Percentiles rank a stretch among this genome's conserved stretches.
These are phyloP conservation scores for Reinhardtius hippoglossoides DNA, from an alignment of 2,113 vertebrate genomes.

Conservation along the genomic window DNA sequence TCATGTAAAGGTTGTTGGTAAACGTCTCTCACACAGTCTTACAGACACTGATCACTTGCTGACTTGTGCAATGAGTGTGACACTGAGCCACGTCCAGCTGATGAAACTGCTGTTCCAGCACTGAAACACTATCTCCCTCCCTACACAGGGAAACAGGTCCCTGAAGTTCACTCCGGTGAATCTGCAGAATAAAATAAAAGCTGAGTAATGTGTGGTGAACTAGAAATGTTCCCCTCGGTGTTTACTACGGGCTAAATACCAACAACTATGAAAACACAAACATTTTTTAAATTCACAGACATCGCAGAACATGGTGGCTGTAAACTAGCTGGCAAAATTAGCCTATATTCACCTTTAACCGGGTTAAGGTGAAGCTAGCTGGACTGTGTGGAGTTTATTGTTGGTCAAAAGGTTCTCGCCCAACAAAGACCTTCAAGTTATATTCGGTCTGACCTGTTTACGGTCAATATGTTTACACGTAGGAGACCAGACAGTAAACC, in stretches of 20 bases:
- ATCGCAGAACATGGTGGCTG: neutral
- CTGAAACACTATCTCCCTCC: conserved; percentile 15
- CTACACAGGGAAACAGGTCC: conserved; percentile 3
- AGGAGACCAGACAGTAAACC: neutral
- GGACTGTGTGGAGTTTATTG: neutral
- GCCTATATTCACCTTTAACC: neutral
- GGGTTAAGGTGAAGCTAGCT: neutral
- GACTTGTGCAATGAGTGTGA: conserved; percentile 31
- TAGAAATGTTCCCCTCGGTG: accelerated
- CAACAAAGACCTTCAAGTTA: neutral
- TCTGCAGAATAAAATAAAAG: neutral
- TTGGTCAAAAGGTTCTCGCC: conserved; percentile 25
- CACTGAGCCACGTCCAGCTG: conserved; percentile 28
- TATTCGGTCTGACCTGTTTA: neutral
- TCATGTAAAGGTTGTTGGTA: neutral
- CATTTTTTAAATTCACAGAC: neutral
- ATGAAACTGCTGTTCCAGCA: conserved; percentile 43
- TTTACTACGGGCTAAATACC: no score
- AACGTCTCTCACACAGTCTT: no score
- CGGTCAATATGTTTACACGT: neutral
- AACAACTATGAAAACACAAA: neutral
- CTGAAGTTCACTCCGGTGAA: neutral
- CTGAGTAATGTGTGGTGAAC: neutral
- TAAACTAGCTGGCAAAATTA: neutral
- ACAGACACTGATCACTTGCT: neutral